Conservation (phyloP, 1,140 invertebrate genomes). For the Drosophila orena region DNA sequence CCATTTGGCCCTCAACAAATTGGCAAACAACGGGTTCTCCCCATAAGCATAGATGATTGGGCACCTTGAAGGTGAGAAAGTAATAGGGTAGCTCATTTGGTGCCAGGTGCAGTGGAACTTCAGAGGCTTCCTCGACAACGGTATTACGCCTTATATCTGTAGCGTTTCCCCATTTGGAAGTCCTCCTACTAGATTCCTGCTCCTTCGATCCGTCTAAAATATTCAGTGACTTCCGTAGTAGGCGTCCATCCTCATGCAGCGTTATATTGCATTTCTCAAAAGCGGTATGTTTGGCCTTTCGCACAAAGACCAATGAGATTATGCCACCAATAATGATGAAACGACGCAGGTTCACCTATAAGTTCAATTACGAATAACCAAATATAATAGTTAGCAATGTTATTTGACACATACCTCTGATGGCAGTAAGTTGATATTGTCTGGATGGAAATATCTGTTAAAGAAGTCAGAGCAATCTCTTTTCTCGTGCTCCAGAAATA, state of each 20-base stretch:
- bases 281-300: slow-evolving; percentile 50
- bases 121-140: background rate
- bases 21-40: slow-evolving; percentile 62
- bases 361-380: background rate
- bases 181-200: background rate
- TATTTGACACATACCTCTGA: slow-evolving; percentile 46
- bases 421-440: slow-evolving; percentile 20
- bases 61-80: slow-evolving; percentile 55
- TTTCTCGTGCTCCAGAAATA: slow-evolving; percentile 50
- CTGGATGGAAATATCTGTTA: slow-evolving; percentile 45
- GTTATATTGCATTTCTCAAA: slow-evolving; percentile 62
- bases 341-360: slow-evolving; percentile 64
- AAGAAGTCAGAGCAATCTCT: slow-evolving; percentile 41
- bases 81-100: slow-evolving; percentile 49
- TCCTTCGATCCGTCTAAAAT: background rate
- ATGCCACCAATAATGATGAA: slow-evolving; percentile 69
- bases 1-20: slow-evolving; percentile 52
- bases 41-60: slow-evolving; percentile 62
- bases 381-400: no score
- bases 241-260: slow-evolving; percentile 57
- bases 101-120: slow-evolving; percentile 6
- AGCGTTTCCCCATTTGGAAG: no score
- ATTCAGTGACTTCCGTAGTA: slow-evolving; percentile 18
- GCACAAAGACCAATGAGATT: slow-evolving; percentile 54
- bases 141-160: background rate